These are phyloP conservation scores for Thyatira batis DNA, from an alignment of 2,888 invertebrate species.

Conservation along the genomic window DNA sequence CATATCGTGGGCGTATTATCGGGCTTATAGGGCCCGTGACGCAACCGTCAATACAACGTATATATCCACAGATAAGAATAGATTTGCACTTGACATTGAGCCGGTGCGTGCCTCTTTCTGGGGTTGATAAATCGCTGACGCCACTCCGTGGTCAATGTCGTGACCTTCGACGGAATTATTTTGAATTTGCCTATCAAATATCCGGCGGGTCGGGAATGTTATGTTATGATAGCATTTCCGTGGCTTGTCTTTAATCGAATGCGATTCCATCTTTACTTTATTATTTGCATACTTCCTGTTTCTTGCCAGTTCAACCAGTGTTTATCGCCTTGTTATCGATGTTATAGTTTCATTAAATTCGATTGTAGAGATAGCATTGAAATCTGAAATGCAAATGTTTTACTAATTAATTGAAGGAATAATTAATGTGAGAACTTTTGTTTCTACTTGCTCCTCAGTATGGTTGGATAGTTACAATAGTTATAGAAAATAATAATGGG, in stretches of 20 bases:
- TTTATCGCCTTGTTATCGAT: background rate
- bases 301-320: background rate
- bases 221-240: background rate
- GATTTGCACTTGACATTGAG: constrained; percentile 55
- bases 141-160: constrained; percentile 45
- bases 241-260: background rate
- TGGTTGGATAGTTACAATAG: background rate
- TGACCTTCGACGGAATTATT: constrained; percentile 43
- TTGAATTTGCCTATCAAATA: constrained; percentile 24
- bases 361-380: background rate
- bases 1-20: constrained; percentile 8
- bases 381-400: background rate
- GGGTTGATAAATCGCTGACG: constrained; percentile 42
- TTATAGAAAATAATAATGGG: background rate
- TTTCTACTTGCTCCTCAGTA: background rate
- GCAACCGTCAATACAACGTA: constrained; percentile 21
- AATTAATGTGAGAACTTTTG: background rate
- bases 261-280: background rate
- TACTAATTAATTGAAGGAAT: background rate
- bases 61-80: constrained; percentile 42
- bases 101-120: constrained; percentile 41
- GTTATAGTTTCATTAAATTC: background rate
- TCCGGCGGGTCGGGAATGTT: constrained; percentile 7
- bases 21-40: constrained; percentile 35
- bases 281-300: background rate